Evolutionary conservation across 2,888 invertebrate genomes (phyloP).

Genomic region (Cordilura impudica): DNA sequence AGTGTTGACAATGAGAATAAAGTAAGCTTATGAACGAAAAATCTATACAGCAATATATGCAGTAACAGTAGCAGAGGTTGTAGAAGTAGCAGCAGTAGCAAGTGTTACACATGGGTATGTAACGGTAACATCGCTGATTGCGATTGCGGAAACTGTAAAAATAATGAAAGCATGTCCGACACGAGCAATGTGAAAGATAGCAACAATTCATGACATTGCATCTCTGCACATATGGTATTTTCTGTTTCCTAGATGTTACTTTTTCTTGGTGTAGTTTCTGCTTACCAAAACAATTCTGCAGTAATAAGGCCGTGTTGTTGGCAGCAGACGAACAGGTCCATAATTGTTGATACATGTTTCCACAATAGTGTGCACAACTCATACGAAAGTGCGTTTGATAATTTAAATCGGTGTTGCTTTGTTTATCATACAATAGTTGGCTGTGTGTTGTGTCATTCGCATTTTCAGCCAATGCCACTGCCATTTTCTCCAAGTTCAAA

Average conservation of each 20-base stretch:
- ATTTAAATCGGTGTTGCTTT: not conserved
- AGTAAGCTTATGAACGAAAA: not conserved
- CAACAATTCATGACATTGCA: conserved; percentile 12
- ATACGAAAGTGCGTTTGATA: too few species aligned
- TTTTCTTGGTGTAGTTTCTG: conserved; percentile 8
- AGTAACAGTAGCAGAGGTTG: conserved; percentile 30
- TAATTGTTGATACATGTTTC: conserved; percentile 51
- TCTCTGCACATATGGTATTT: conserved; percentile 6
- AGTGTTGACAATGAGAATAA: not conserved
- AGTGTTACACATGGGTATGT: conserved; percentile 20
- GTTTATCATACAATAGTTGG: conserved; percentile 37
- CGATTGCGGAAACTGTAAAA: conserved; percentile 26
- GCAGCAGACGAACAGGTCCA: not conserved
- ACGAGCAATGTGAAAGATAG: conserved; percentile 35
- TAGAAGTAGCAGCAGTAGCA: conserved; percentile 40
- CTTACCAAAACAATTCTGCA: not conserved
- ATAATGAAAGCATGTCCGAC: conserved; percentile 8
- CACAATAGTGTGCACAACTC: conserved; percentile 44
- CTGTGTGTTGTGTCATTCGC: not conserved
- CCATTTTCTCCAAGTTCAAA: not conserved
- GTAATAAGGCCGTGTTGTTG: not conserved
- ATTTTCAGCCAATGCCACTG: not conserved
- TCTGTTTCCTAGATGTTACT: not conserved
- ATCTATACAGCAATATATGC: conserved; percentile 38
- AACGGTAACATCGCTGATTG: conserved; percentile 1